A percentile compares a stretch with the other conserved stretches of the same genome.
phyloP scores from a whole-genome alignment of 2,888 invertebrate genomes.

The Phyto melanocephala region DNA sequence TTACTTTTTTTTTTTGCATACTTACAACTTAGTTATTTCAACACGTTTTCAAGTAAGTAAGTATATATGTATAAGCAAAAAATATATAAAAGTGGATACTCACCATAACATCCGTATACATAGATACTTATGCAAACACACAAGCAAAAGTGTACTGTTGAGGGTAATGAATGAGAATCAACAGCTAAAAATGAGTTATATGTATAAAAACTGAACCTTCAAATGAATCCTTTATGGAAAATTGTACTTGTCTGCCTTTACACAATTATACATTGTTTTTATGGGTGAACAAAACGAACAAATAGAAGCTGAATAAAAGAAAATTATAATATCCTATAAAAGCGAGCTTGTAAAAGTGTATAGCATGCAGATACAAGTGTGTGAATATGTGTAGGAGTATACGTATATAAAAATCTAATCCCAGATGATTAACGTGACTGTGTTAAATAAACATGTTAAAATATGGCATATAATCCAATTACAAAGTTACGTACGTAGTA shows the following conservation, averaged over 20 bases:
- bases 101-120: neutral
- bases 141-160: constrained; percentile 25
- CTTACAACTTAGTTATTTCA: constrained; percentile 50
- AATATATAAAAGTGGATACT: neutral
- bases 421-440: constrained; percentile 75
- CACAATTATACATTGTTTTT: constrained; percentile 49
- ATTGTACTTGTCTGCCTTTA: constrained; percentile 51
- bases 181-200: constrained; percentile 35
- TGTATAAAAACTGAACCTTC: neutral
- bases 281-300: constrained; percentile 12
- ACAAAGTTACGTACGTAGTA: constrained; percentile 68
- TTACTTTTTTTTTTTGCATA: constrained; percentile 49
- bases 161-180: constrained; percentile 61
- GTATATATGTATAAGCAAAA: neutral
- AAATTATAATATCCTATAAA: constrained; percentile 23
- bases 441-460: constrained; percentile 67
- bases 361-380: neutral
- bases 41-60: constrained; percentile 16
- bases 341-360: constrained; percentile 8
- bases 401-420: constrained; percentile 65
- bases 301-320: neutral
- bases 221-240: constrained; percentile 56
- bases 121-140: neutral
- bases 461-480: constrained; percentile 75
- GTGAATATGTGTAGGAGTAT: neutral